Evolutionary conservation across 2,797 vertebrate genomes (phyloP).

Genomic region (Oreortyx pictus): DNA sequence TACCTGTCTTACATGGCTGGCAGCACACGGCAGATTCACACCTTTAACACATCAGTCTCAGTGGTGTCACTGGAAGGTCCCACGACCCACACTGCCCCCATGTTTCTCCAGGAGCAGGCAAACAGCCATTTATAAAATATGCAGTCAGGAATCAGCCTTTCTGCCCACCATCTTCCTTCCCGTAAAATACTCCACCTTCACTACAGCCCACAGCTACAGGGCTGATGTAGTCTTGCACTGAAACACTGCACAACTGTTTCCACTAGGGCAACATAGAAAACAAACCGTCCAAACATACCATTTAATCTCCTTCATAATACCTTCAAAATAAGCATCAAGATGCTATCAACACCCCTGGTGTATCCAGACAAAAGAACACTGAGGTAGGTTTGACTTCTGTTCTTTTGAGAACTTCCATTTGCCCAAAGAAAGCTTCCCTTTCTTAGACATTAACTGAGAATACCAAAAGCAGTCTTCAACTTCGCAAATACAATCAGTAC

Average conservation of each 20-base stretch:
- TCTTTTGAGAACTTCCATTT: neutral
- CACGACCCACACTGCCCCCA: accelerated
- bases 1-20: accelerated
- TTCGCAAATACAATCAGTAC: neutral
- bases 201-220: neutral
- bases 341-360: neutral
- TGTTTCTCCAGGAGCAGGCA: neutral
- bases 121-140: accelerated
- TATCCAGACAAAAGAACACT: neutral
- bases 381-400: neutral
- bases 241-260: neutral
- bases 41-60: neutral
- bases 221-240: neutral
- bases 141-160: neutral
- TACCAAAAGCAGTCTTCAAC: neutral
- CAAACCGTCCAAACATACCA: neutral
- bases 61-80: accelerated
- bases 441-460: neutral
- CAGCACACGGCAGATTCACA: accelerated
- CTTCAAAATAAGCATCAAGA: neutral
- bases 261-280: neutral
- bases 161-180: neutral
- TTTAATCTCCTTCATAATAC: neutral
- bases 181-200: neutral
- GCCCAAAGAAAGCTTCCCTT: neutral